These are phyloP conservation scores for Halictus ligatus DNA, from an alignment of 2,888 invertebrate genomes.

Conservation along the genomic window DNA sequence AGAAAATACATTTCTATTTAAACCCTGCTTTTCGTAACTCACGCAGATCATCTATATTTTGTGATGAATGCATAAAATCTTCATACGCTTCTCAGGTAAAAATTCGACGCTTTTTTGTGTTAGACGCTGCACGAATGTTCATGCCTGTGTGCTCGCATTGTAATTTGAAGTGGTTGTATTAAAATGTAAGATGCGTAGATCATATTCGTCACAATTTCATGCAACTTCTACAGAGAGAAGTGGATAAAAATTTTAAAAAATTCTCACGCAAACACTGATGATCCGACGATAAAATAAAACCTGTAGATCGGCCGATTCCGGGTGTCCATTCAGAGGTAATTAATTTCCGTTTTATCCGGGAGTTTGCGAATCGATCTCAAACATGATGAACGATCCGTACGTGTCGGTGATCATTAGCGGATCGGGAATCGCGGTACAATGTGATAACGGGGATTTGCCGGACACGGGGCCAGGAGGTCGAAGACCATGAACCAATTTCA, in stretches of 20 bases:
- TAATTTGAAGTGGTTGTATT: too few relatives aligned
- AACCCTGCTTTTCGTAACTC: too few relatives aligned
- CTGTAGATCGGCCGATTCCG: not conserved
- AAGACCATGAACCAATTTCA: constrained; percentile 20
- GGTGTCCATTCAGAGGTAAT: not conserved
- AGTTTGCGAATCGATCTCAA: not conserved
- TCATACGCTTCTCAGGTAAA: too few relatives aligned
- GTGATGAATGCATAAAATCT: too few relatives aligned
- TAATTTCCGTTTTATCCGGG: not conserved
- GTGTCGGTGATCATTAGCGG: not conserved
- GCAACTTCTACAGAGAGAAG: not conserved
- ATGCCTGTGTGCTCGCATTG: too few relatives aligned
- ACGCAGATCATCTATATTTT: too few relatives aligned
- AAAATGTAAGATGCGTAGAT: too few relatives aligned
- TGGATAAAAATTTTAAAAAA: not conserved
- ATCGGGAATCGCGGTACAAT: not conserved
- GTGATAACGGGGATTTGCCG: not conserved
- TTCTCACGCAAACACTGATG: not conserved
- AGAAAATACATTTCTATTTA: not conserved
- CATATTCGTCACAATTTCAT: not conserved
- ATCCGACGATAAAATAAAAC: not conserved
- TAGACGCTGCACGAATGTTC: too few relatives aligned
- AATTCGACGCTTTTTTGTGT: too few relatives aligned
- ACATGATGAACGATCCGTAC: not conserved
- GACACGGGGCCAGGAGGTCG: not conserved